Percentiles rank a stretch among this genome's conserved stretches.
Conservation (phyloP, 2,113 vertebrate species). For the Lasiurus cinereus region DNA sequence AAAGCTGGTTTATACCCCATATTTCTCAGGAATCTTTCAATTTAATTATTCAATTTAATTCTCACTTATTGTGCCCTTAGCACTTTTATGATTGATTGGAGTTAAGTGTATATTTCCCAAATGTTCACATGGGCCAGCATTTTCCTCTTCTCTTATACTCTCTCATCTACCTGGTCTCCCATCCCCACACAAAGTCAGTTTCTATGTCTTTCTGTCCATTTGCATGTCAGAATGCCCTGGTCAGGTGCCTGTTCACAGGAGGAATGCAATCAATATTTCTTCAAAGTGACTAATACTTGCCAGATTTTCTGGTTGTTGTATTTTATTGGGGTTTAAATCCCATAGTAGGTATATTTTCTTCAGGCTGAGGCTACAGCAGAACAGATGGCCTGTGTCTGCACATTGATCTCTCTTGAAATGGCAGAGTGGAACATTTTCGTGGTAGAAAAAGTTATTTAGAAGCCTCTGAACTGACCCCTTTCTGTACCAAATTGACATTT, state of each 20-base stretch:
- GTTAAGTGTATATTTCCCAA: neutral
- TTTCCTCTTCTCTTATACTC: neutral
- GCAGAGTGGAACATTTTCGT: conserved; percentile 79
- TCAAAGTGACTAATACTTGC: conserved; percentile 60
- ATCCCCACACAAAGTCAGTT: neutral
- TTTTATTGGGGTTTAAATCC: conserved; percentile 81
- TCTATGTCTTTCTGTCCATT: neutral
- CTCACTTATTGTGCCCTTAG: neutral
- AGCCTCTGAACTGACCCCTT: conserved; percentile 83
- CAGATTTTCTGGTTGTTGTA: conserved; percentile 73
- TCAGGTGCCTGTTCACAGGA: neutral
- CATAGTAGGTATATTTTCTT: conserved; percentile 75
- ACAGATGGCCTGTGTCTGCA: conserved; percentile 76
- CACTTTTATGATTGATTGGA: neutral
- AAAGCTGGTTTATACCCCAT: neutral
- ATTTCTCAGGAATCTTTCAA: neutral
- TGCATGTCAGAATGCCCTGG: neutral
- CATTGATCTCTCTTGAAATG: conserved; percentile 82
- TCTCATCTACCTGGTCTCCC: neutral
- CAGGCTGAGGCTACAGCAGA: conserved; percentile 66
- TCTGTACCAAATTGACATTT: conserved; percentile 81
- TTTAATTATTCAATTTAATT: neutral
- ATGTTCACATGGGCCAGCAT: neutral
- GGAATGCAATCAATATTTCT: conserved; percentile 7
- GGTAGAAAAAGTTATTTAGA: conserved; percentile 84